Conservation (phyloP, 2,888 invertebrate genomes). For the Athalia circularis region DNA sequence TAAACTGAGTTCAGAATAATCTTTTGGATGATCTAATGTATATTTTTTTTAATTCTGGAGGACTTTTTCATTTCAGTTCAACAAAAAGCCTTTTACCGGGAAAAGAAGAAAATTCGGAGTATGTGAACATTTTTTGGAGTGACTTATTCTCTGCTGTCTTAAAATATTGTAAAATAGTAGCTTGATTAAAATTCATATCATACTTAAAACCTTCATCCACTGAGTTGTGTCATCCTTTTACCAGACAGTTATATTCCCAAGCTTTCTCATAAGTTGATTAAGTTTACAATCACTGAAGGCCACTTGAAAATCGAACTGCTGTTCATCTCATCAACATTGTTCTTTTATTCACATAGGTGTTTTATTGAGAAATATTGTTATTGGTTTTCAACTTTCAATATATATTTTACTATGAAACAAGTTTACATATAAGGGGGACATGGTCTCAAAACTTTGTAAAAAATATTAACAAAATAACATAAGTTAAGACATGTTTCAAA, state of each 20-base stretch:
- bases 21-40: background rate
- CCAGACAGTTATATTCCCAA: too few species aligned
- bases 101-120: conserved; percentile 86
- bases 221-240: too few species aligned
- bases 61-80: conserved; percentile 79
- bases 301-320: background rate
- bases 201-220: background rate
- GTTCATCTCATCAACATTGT: background rate
- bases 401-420: conserved; percentile 41
- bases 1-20: background rate
- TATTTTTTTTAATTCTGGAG: background rate
- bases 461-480: background rate
- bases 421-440: conserved; percentile 24
- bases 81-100: conserved; percentile 79
- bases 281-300: too few species aligned
- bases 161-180: background rate
- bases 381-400: conserved; percentile 42
- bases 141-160: background rate
- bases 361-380: conserved; percentile 15
- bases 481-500: background rate
- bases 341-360: background rate
- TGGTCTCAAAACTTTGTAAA: conserved; percentile 14
- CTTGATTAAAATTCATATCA: conserved; percentile 21
- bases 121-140: conserved; percentile 65
- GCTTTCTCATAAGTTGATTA: too few species aligned